phyloP scores from a whole-genome alignment of 2,113 vertebrate species.

The Notiomystis cincta region DNA sequence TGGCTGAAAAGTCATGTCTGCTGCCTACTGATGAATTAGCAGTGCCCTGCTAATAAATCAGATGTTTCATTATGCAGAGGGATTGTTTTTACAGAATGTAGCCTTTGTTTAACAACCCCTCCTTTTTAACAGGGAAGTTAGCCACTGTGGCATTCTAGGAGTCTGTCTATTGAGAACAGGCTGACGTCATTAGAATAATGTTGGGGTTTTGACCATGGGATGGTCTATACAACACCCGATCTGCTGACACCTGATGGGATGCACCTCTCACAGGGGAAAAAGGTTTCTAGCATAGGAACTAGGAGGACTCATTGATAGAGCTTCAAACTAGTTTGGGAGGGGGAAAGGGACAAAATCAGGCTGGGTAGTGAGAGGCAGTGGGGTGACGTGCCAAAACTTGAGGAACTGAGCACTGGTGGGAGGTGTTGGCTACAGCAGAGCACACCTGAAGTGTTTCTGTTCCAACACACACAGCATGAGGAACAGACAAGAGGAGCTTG shows the following conservation, averaged over 20 bases:
- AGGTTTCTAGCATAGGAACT: not conserved
- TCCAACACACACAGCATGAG: not conserved
- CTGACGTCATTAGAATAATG: not conserved
- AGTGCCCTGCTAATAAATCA: not conserved
- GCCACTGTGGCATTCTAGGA: not conserved
- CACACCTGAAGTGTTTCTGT: not conserved
- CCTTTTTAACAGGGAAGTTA: not conserved
- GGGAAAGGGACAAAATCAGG: not conserved
- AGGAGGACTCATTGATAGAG: not conserved
- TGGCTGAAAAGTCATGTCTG: not conserved
- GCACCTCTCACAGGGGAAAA: not conserved
- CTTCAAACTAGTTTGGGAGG: not conserved
- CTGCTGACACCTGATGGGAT: not conserved
- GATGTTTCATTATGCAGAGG: not conserved
- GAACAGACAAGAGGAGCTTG: not conserved
- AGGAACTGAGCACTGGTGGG: not conserved
- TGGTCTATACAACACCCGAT: not conserved
- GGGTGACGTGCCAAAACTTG: not conserved
- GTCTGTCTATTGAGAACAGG: not conserved
- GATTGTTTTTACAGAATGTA: slow-evolving; percentile 2
- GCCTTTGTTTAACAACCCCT: not conserved
- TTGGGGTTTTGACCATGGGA: not conserved
- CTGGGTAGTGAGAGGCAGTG: not conserved
- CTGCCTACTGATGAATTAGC: not conserved
- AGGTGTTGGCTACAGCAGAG: not conserved